These are phyloP conservation scores for Stomorhina lunata DNA, from an alignment of 2,888 invertebrate genomes.

Conservation along the genomic window DNA sequence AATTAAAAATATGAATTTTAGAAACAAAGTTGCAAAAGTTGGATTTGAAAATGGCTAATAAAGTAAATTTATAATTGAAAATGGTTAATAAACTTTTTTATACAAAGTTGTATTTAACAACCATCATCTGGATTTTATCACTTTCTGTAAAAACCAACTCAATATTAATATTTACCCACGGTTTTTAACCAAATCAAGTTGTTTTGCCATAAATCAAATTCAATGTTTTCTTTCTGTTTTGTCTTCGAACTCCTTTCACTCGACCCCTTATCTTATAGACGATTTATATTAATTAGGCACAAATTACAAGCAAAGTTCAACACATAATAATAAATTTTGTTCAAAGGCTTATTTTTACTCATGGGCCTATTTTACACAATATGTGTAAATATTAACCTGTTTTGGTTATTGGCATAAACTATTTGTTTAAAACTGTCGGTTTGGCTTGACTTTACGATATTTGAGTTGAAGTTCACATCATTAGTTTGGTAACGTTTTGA, in stretches of 20 bases:
- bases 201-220: neutral
- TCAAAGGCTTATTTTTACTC: neutral
- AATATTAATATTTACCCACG: no score
- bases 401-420: slow-evolving; percentile 6
- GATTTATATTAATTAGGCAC: neutral
- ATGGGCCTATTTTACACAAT: neutral
- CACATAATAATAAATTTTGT: neutral
- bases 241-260: neutral
- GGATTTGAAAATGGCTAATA: no score
- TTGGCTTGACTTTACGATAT: neutral
- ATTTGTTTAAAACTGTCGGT: slow-evolving; percentile 1
- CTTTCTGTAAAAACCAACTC: no score
- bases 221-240: neutral
- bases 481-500: slow-evolving; percentile 41
- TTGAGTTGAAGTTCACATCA: slow-evolving; percentile 39
- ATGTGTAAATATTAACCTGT: slow-evolving; percentile 2
- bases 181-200: neutral
- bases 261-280: neutral
- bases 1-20: no score
- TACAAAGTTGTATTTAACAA: no score
- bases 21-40: no score
- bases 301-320: neutral
- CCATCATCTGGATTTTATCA: no score
- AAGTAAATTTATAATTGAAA: no score
- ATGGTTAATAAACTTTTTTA: no score